Evolutionary conservation across 2,888 invertebrate species (phyloP), one percentile per base, ranked within the genome.

Genomic region (Nymphalis polychloros): DNA sequence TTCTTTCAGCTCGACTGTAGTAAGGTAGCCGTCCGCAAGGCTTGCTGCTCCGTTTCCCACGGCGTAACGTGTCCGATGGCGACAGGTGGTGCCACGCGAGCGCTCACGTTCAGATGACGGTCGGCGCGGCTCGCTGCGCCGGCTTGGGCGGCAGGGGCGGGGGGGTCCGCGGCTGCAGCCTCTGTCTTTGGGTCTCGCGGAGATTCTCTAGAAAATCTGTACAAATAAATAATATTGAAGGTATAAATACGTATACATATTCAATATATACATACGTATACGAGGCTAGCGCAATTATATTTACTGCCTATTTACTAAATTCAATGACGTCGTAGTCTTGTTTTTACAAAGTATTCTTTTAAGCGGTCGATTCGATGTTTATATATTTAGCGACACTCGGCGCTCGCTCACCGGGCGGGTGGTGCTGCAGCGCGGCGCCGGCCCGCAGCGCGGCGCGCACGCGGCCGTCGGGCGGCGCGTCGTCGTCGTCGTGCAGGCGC

Each of bases 381-480:
- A n/a, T n/a, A n/a, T n/a, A n/a, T n/a, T n/a, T n/a, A n/a, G n/a
- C n/a, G n/a, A n/a, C n/a, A n/a, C n/a, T n/a, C n/a, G n/a, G n/a
- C n/a, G n/a, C n/a, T n/a, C n/a, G n/a, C n/a, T n/a, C n/a, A n/a
- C 91, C 89, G 10, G 90, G 88, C 2, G 91, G 91, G 49, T 90
- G 91, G 27, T 89, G 89, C 41, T 90, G 91, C 23, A 90, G 72
- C 10, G 88, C 83, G 0, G 88, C 84, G 0, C 90, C 91, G 27
- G 88, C 82, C 0, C 84, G 73, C 27, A 91, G 77, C 13, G 90
- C 85, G 1, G 89, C 89, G 0, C 89, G 79, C 57, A 90, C 90
- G 6, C 87, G 72, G 60, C 70, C 77, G 20, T 72, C 69, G 8
- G 68, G 77, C 0, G 73, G 64, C 50, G 77, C 75, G 19, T 83